Percentiles rank a stretch among this genome's conserved stretches.
phyloP scores from a whole-genome alignment of 2,888 invertebrate species.

The Eupithecia tripunctaria region DNA sequence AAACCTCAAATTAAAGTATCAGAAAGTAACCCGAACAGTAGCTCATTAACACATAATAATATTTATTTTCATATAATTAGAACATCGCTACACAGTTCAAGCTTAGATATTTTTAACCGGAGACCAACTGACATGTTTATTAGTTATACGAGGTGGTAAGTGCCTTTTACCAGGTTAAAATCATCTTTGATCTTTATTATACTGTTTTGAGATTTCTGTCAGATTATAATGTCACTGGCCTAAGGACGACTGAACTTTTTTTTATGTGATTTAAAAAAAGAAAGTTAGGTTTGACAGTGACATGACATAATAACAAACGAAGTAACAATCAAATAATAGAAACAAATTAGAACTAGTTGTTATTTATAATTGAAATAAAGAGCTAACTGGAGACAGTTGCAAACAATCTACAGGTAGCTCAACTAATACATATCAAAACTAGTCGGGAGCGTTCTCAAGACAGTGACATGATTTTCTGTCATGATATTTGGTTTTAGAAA shows the following conservation, averaged over 20 bases:
- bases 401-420: too few species aligned
- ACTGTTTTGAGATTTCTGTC: conserved; percentile 8
- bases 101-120: conserved; percentile 24
- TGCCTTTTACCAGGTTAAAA: conserved; percentile 12
- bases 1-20: not conserved
- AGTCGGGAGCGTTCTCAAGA: too few species aligned
- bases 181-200: conserved; percentile 12
- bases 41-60: conserved; percentile 2
- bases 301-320: too few species aligned
- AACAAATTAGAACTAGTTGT: too few species aligned
- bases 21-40: not conserved
- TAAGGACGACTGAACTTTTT: not conserved
- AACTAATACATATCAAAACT: too few species aligned
- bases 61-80: not conserved
- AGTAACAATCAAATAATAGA: too few species aligned
- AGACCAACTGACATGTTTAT: conserved; percentile 32
- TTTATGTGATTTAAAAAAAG: not conserved
- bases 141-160: conserved; percentile 29
- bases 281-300: not conserved
- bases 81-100: not conserved
- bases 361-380: too few species aligned
- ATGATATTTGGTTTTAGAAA: not conserved
- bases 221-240: not conserved
- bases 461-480: too few species aligned
- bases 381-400: too few species aligned